Base-by-base conservation (phyloP, 2,113 vertebrate genomes). In the Clarias macrocephalus region DNA sequence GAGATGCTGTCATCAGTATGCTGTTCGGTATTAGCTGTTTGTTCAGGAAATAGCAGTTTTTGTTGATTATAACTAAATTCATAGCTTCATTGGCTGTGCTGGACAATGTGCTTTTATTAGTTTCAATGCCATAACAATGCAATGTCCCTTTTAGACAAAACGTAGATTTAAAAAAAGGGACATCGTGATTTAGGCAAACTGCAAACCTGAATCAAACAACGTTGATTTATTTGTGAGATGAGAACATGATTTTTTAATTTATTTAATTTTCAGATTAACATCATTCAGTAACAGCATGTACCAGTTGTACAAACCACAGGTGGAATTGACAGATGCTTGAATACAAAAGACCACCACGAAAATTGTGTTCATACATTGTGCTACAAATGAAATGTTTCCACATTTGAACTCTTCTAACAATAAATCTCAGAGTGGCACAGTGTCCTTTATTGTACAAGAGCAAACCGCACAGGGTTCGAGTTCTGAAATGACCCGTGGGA, bases 251-350 rank as follows among this genome's bases (percentile, higher is more conserved):
- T 70, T 12, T 28, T 66, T 1, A 66, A n/a, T 28, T 28, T 25
- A 18, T 19, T 63, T 63, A 21, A 63, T 63, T 42, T 33, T 54
- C 13, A 11, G 48, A 1, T 77, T 56, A 11, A 77, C 23, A 59
- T 18, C 3, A 48, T 48, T 48, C 48, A 8, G 48, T 1, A 33
- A 62, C 57, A 33, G 18, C 18, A 79, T n/a, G 42, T 52, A 76
- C n/a, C 77, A 60, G 77, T 59, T 80, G 19, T 33, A 80, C 37
- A 70, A 68, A 72, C 52, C 66, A 84, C 83, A 42, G 42, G 65
- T 85, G 75, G 19, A 62, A 42, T 23, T 21, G 72, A 16, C 68
- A 42, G 54, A 59, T 52, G 66, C 82, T 48, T 70, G 56, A 85
- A 57, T 63, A 85, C 57, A 76, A 76, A 66, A 42, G 52, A 63